These are phyloP conservation scores for Charanyca ferruginea DNA, from an alignment of 2,888 invertebrate genomes.

Conservation along the genomic window DNA sequence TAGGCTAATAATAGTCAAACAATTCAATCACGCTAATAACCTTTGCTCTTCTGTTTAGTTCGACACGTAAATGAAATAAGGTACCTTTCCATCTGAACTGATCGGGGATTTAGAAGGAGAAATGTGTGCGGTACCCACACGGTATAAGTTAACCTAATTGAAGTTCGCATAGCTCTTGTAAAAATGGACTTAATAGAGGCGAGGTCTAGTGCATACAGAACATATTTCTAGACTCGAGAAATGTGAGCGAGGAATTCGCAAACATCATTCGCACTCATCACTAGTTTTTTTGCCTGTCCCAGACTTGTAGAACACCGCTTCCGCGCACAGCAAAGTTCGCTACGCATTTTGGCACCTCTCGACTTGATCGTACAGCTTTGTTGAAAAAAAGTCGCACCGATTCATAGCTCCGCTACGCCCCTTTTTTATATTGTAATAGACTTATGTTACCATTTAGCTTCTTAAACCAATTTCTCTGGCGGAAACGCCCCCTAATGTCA, in stretches of 20 bases:
- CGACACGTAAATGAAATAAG: background rate
- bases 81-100: no score
- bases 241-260: background rate
- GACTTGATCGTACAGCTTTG: background rate
- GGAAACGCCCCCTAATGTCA: background rate
- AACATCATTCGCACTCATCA: no score
- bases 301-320: no score
- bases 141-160: background rate
- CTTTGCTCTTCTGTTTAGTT: background rate
- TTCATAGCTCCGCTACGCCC: background rate
- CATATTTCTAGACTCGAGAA: background rate
- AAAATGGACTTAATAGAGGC: background rate
- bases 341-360: background rate
- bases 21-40: background rate
- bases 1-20: background rate
- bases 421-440: no score
- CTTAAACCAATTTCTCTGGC: background rate
- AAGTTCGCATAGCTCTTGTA: no score
- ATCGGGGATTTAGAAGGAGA: background rate
- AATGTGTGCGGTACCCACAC: background rate
- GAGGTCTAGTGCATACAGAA: background rate
- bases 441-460: background rate
- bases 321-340: background rate
- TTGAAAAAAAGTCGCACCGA: background rate
- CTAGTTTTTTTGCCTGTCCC: no score